phyloP scores from a whole-genome alignment of 2,797 vertebrate genomes.

The Hypotaenidia okinawae region DNA sequence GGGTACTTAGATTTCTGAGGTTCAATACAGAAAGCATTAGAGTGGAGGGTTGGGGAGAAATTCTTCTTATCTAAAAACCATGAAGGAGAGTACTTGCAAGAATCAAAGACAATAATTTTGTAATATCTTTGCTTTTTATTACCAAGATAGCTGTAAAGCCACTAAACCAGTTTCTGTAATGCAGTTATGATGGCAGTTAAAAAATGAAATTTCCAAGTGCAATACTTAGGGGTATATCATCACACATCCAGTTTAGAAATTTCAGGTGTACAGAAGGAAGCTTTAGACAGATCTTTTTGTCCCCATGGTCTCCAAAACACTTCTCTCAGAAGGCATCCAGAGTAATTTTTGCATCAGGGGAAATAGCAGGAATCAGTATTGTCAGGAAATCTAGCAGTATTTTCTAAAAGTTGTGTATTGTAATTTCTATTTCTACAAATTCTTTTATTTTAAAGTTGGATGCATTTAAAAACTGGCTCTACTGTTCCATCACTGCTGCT shows the following conservation, averaged over 20 bases:
- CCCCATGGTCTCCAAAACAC: not conserved
- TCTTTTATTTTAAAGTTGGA: not conserved
- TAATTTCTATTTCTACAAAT: not conserved
- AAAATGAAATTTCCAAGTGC: not conserved
- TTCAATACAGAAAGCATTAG: not conserved
- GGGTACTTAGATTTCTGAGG: not conserved
- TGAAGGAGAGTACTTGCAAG: not conserved
- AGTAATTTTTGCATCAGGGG: not conserved
- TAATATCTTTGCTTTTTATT: not conserved
- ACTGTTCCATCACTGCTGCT: not conserved
- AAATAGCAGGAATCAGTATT: not conserved
- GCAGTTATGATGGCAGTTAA: not conserved
- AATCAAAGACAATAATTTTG: not conserved
- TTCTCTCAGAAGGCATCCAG: not conserved
- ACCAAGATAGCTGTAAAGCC: not conserved
- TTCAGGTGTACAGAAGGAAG: not conserved
- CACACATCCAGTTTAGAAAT: not conserved
- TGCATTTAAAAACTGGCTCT: not conserved
- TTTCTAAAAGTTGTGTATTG: not conserved
- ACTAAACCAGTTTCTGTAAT: not conserved
- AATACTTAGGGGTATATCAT: fast-evolving
- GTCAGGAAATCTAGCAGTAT: not conserved
- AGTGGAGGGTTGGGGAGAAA: not conserved
- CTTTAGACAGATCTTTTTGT: not conserved
- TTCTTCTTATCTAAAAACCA: not conserved